Conservation (phyloP, 2,888 invertebrate genomes). For the Trichacis sp. region DNA sequence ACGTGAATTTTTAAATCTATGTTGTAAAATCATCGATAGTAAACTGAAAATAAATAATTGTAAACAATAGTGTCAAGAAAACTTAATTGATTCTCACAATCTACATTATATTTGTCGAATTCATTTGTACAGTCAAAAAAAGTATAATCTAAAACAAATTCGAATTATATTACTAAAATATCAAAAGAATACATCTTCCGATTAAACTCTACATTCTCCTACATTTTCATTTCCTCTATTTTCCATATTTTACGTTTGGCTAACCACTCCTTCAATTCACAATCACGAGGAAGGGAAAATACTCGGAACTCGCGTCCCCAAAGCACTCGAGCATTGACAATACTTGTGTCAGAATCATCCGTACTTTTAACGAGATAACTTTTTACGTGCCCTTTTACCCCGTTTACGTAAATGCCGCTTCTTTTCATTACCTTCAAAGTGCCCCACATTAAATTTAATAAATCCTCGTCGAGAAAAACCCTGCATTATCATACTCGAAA, state of each 20-base stretch:
- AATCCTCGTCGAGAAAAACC: background rate
- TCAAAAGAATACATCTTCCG: too few species aligned
- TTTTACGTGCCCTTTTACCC: conserved; percentile 36
- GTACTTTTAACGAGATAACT: conserved; percentile 50
- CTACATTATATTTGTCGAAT: too few species aligned
- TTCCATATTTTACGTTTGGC: conserved; percentile 12
- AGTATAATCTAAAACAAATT: too few species aligned
- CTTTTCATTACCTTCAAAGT: background rate
- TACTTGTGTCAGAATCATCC: conserved; percentile 39
- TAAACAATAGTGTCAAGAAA: too few species aligned
- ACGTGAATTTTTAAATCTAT: too few species aligned
- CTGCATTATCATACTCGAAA: background rate
- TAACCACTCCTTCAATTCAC: conserved; percentile 35
- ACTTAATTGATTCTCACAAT: too few species aligned
- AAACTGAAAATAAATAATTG: too few species aligned
- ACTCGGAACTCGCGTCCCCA: conserved; percentile 24
- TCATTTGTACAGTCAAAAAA: too few species aligned
- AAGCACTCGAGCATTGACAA: conserved; percentile 44
- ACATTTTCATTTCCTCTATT: conserved; percentile 26
- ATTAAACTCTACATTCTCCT: conserved; percentile 11
- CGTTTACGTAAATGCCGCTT: conserved; percentile 16
- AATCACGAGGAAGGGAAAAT: conserved; percentile 40
- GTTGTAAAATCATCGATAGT: too few species aligned
- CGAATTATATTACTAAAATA: too few species aligned
- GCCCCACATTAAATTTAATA: background rate